These are phyloP conservation scores for Parazoanthus darwini DNA, from an alignment of 92 coral and sea anemone genomes.

Conservation along the genomic window DNA sequence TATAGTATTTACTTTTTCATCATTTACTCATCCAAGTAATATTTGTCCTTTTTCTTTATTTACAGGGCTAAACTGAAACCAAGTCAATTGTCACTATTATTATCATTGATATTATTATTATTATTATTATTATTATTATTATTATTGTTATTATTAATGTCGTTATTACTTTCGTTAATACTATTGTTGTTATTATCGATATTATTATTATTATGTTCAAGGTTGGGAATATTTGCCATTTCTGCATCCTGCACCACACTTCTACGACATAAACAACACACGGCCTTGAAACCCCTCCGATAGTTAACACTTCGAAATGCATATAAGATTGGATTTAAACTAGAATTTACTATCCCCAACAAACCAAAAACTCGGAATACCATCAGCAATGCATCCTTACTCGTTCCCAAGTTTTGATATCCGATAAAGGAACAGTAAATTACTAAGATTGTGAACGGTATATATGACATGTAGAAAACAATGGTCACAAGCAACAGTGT, in stretches of 20 bases:
- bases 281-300: neutral
- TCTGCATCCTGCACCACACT: neutral
- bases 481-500: neutral
- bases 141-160: too few species aligned
- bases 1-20: too few species aligned
- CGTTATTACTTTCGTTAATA: too few species aligned
- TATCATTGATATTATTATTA: too few species aligned
- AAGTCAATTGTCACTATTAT: too few species aligned
- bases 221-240: neutral
- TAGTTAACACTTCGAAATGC: constrained; percentile 13
- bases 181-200: too few species aligned
- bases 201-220: neutral
- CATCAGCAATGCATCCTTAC: neutral
- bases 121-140: too few species aligned
- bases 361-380: constrained; percentile 14
- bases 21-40: too few species aligned
- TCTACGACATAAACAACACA: neutral
- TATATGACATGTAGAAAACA: constrained; percentile 6
- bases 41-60: too few species aligned
- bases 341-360: constrained; percentile 7
- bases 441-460: neutral
- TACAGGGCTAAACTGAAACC: too few species aligned
- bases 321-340: constrained; percentile 8
- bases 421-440: neutral
- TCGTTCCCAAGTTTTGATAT: neutral